Evolutionary conservation across 2,113 vertebrate genomes (phyloP), one percentile per base, ranked within the genome.

Genomic region (Eupsittula cactorum): DNA sequence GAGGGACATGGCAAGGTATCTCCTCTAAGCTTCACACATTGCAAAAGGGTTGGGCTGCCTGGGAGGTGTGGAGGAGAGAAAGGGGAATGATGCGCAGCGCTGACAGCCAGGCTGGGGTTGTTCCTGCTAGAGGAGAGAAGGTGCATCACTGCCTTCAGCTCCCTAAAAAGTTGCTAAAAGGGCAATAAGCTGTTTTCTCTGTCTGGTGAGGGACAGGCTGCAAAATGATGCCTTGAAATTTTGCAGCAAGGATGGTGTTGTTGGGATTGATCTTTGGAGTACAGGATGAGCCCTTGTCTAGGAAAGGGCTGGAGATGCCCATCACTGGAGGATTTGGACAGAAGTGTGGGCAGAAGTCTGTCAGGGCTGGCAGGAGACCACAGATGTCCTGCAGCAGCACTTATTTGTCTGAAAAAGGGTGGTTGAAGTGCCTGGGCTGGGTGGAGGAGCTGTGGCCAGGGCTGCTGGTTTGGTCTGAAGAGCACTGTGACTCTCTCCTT

Each of bases 1-100:
- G 17, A 62, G 60, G 35, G 53, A 39, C 1, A 4, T 31, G 71
- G 71, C 27, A 49, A 52, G n/a, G 37, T 70, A 55, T 71, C 79
- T 59, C 8, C 0, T 2, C 35, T 37, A 68, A 74, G 75, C 20
- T 49, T 21, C 46, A 15, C 20, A 2, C 37, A 7, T 2, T 0
- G 8, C 10, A 41, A 19, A 67, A 21, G 78, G 16, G 5, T 2
- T 70, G 79, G 35, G 44, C n/a, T 74, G 35, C 3, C 35, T 55
- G 82, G 39, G 78, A 73, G 49, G 20, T 1, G 16, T 20, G 35
- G 46, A 63, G 62, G 37, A 50, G 57, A 59, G 64, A 18, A 70
- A 5, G 10, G 28, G 11, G 33, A 50, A 11, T 0, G 17, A 37
- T 4, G 7, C 8, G n/a, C 65, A 6, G 37, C 4, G 46, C 65